These are phyloP conservation scores for Schrankia costaestrigalis DNA, from an alignment of 2,888 invertebrate genomes.

Conservation along the genomic window DNA sequence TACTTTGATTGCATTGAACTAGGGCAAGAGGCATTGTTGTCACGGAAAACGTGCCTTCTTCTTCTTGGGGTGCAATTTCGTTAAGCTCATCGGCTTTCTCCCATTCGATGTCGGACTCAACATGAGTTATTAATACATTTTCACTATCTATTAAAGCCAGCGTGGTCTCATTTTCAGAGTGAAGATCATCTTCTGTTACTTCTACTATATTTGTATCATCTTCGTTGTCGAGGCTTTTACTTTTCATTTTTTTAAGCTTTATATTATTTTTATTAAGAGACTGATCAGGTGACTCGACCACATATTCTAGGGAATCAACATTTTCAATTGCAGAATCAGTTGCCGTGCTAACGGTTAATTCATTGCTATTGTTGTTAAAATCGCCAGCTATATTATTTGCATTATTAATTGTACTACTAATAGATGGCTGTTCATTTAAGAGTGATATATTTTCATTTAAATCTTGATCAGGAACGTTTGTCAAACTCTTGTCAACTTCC, in stretches of 20 bases:
- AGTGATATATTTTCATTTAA: conserved; percentile 8
- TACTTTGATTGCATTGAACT: conserved; percentile 61
- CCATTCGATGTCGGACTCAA: conserved; percentile 83
- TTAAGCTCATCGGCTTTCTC: conserved; percentile 72
- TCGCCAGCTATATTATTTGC: conserved; percentile 33
- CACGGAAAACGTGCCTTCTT: conserved; percentile 60
- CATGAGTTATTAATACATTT: conserved; percentile 82
- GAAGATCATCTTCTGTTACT: conserved; percentile 51
- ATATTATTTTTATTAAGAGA: conserved; percentile 48
- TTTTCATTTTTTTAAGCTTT: conserved; percentile 61
- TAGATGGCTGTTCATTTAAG: too few relatives aligned
- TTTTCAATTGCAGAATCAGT: conserved; percentile 7
- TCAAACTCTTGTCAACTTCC: too few relatives aligned
- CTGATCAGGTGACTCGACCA: conserved; percentile 71
- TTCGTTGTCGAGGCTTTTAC: conserved; percentile 75
- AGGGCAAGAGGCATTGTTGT: conserved; percentile 65
- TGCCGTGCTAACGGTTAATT: conserved; percentile 11
- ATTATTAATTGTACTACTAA: conserved; percentile 14
- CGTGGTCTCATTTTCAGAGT: conserved; percentile 42
- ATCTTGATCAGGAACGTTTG: conserved; percentile 2
- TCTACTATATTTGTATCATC: conserved; percentile 69
- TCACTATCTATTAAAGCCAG: conserved; percentile 65
- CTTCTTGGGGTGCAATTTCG: conserved; percentile 44
- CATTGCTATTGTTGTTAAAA: conserved; percentile 47
- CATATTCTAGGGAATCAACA: conserved; percentile 38